Base-by-base conservation (phyloP, 2,113 vertebrate species). In the Sporophila hypoxantha region DNA sequence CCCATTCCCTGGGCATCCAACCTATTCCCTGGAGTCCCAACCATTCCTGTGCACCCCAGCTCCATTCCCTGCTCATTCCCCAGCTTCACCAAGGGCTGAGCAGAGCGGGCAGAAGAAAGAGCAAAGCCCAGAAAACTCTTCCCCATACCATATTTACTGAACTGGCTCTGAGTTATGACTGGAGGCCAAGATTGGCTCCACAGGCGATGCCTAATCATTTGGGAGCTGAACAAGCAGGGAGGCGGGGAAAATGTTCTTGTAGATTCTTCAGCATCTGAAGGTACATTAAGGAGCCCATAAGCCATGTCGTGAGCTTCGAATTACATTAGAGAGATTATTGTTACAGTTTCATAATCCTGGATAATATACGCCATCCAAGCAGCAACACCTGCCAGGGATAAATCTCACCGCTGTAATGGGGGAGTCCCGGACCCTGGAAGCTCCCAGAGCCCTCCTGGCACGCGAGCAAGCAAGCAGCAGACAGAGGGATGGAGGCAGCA, bases 301-400 rank as follows among this genome's bases (percentile, higher is more conserved):
- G 97, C 97, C 97, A 97, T 97, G 97, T 97, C 97, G 95, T 97
- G 97, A 97, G 96, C 97, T 98, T 98, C n/a, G 97, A 98, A 98
- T 98, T 98, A 98, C 97, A 98, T 98, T 98, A 97, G 95, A 96
- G 97, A 97, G 97, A 98, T 98, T 98, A 98, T 97, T 97, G 97
- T 97, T 97, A 98, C 97, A 98, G 96, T n/a, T 97, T 97, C 97
- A 98, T 98, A 98, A 98, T 98, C 97, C 97, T 97, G 97, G 96
- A 97, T 97, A 97, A 98, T 97, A 97, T 97, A 97, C n/a, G n/a
- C 96, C 94, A 89, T 96, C 96, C 94, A n/a, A 89, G 93, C 93
- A 95, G 96, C 95, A n/a, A 96, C 97, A 97, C 97, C 97, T 97
- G 97, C 97, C 97, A 91, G 91, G 96, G 96, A 97, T 98, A 97